phyloP scores from a whole-genome alignment of 2,888 invertebrate species.

The Uropetala carovei region DNA sequence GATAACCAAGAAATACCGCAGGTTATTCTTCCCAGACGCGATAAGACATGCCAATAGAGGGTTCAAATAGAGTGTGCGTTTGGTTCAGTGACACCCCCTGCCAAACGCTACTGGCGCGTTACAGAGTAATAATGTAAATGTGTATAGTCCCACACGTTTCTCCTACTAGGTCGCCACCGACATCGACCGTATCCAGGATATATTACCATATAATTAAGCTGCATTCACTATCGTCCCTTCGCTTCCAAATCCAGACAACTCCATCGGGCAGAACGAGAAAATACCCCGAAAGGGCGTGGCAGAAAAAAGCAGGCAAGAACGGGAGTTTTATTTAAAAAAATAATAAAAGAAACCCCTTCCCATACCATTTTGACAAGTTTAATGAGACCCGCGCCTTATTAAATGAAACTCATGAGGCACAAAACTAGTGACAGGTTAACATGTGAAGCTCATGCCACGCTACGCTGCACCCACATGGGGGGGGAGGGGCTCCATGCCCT shows the following conservation, averaged over 20 bases:
- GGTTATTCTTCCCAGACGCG: too few relatives aligned
- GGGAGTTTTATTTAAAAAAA: neutral
- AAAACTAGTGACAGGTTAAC: constrained; percentile 6
- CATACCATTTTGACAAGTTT: neutral
- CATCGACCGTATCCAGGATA: neutral
- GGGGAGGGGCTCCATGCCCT: constrained; percentile 12
- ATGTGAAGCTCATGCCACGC: neutral
- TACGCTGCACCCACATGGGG: neutral
- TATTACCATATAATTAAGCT: neutral
- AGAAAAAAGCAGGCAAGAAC: neutral
- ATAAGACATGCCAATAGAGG: too few relatives aligned
- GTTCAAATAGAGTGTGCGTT: too few relatives aligned
- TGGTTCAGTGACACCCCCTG: too few relatives aligned
- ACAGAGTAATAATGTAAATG: too few relatives aligned
- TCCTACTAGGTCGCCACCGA: neutral
- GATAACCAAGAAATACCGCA: too few relatives aligned
- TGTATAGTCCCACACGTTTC: too few relatives aligned
- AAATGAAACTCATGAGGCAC: neutral
- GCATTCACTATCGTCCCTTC: neutral
- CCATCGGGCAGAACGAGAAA: neutral
- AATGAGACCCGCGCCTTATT: constrained; percentile 18
- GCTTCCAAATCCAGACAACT: neutral
- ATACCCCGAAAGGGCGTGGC: neutral
- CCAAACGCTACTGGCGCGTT: too few relatives aligned
- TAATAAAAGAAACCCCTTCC: neutral